These are phyloP conservation scores for Malurus alboscapulatus DNA, from an alignment of 2,113 vertebrate genomes.

Conservation along the genomic window DNA sequence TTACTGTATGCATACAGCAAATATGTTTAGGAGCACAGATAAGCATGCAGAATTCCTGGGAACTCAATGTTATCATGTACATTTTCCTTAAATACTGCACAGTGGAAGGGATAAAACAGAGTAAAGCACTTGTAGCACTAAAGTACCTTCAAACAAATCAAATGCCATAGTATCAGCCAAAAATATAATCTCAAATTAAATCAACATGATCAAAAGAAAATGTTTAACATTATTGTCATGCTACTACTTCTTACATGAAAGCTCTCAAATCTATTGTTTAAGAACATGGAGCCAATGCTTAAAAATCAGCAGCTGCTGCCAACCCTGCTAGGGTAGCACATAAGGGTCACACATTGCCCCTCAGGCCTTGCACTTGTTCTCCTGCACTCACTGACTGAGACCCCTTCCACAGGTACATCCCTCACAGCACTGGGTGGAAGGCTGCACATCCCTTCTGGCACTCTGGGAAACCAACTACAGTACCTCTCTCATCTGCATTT, in stretches of 20 bases:
- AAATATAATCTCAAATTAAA: background rate
- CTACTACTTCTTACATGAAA: background rate
- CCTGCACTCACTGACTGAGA: accelerated
- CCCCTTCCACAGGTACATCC: background rate
- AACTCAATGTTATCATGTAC: background rate
- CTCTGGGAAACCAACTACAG: background rate
- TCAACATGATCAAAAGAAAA: background rate
- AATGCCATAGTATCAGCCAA: background rate
- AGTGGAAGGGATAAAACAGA: background rate
- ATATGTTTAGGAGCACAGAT: background rate
- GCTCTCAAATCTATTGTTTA: background rate
- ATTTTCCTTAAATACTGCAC: background rate
- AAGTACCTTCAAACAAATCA: background rate
- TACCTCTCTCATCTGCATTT: background rate
- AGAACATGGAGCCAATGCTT: background rate
- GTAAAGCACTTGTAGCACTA: background rate
- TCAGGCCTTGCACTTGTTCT: background rate
- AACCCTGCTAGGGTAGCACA: accelerated
- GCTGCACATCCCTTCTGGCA: background rate
- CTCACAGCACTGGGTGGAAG: accelerated
- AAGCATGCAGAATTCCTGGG: background rate
- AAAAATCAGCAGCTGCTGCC: background rate
- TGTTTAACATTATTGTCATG: background rate
- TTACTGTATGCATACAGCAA: background rate
- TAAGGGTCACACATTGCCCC: background rate